These are phyloP conservation scores for Drosophila imparisetae DNA, from an alignment of 2,888 invertebrate genomes.

Conservation along the genomic window DNA sequence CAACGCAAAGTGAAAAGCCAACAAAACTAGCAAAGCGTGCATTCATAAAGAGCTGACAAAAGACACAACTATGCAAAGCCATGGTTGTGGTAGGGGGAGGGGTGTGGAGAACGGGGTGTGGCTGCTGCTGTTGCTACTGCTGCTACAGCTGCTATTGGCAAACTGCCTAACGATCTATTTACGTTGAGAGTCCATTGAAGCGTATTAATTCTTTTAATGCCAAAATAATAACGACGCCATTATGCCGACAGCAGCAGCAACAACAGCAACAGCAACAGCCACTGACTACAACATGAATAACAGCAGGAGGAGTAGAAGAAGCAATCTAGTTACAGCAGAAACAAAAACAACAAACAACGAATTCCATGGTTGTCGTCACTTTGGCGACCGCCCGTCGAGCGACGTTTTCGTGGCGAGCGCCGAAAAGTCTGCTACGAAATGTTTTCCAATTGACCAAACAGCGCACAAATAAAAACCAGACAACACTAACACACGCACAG, in stretches of 20 bases:
- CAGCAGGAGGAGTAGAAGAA: background rate
- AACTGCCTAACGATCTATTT: constrained; percentile 77
- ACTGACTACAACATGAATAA: background rate
- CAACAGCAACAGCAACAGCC: constrained; percentile 21
- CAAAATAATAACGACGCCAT: constrained; percentile 81
- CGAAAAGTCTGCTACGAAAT: constrained; percentile 77
- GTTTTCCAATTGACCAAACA: constrained; percentile 81
- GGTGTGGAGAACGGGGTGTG: background rate
- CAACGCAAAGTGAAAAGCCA: constrained; percentile 69
- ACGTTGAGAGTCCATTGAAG: constrained; percentile 77
- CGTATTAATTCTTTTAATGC: constrained; percentile 81
- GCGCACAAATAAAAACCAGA: constrained; percentile 72
- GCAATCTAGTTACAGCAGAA: constrained; percentile 26
- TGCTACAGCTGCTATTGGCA: constrained; percentile 46
- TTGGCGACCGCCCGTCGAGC: constrained; percentile 65
- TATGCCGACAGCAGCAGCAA: constrained; percentile 65
- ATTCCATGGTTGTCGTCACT: constrained; percentile 53
- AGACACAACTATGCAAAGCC: constrained; percentile 3
- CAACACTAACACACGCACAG: constrained; percentile 37
- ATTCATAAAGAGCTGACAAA: constrained; percentile 49
- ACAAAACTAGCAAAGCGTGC: constrained; percentile 59
- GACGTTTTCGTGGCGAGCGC: constrained; percentile 54
- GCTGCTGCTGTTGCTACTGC: background rate
- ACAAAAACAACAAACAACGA: constrained; percentile 17
- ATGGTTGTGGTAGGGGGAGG: background rate